Evolutionary conservation across 1,140 invertebrate species (phyloP).

Genomic region (Diprion similis): DNA sequence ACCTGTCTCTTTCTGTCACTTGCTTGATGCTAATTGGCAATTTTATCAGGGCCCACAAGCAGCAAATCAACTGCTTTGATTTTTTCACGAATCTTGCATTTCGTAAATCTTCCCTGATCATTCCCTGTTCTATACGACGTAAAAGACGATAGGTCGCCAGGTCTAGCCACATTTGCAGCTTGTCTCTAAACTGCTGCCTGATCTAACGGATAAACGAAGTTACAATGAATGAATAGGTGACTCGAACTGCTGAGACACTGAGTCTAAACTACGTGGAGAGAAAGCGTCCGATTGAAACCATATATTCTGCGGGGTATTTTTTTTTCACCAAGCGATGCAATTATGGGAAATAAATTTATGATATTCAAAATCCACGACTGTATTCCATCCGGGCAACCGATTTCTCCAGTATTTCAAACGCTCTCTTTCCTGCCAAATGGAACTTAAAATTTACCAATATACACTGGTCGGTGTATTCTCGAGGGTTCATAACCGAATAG

Average conservation of each 20-base stretch:
- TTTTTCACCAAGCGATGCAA: too few species aligned
- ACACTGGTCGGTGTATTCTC: slow-evolving; percentile 53
- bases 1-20: slow-evolving; percentile 46
- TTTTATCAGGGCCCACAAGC: slow-evolving; percentile 62
- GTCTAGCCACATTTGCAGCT: slow-evolving; percentile 60
- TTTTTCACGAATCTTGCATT: slow-evolving; percentile 58
- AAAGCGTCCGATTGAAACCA: neutral
- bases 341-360: too few species aligned
- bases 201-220: slow-evolving; percentile 41
- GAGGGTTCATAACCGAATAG: slow-evolving; percentile 35
- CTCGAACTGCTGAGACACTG: neutral
- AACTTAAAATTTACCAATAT: slow-evolving; percentile 48
- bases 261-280: neutral
- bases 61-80: slow-evolving; percentile 58
- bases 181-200: slow-evolving; percentile 54
- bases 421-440: too few species aligned
- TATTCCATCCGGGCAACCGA: too few species aligned
- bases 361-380: too few species aligned
- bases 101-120: slow-evolving; percentile 59
- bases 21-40: slow-evolving; percentile 55
- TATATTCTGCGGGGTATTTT: neutral
- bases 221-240: neutral
- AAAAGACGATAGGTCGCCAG: slow-evolving; percentile 61
- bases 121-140: slow-evolving; percentile 62
- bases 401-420: too few species aligned